These are phyloP conservation scores for Drosophila vallismaia DNA, from an alignment of 2,888 invertebrate species.

Conservation along the genomic window DNA sequence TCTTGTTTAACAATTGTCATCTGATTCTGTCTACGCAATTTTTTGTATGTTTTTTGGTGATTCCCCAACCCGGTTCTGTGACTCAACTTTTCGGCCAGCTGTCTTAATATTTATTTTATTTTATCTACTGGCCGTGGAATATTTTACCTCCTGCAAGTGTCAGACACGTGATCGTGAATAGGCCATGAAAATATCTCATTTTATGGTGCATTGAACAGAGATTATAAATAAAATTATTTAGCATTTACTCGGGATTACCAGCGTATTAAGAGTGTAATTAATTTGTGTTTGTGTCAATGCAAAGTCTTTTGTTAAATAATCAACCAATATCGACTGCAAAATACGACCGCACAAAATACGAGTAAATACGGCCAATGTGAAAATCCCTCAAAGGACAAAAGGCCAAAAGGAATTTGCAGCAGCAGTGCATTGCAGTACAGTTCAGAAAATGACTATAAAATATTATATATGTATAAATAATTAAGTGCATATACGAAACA, in stretches of 20 bases:
- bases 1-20: conserved; percentile 6
- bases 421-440: no score
- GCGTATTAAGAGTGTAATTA: conserved; percentile 75
- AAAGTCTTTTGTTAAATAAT: conserved; percentile 46
- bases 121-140: conserved; percentile 12
- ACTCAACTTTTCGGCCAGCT: conserved; percentile 21
- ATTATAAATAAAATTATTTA: conserved; percentile 60
- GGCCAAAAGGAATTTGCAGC: conserved; percentile 50
- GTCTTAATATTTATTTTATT: conserved; percentile 31
- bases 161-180: conserved; percentile 22
- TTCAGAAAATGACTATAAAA: conserved; percentile 30
- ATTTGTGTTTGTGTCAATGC: conserved; percentile 66
- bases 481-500: conserved; percentile 53
- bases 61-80: conserved; percentile 18
- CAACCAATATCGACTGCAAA: conserved; percentile 38
- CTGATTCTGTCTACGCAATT: conserved; percentile 14
- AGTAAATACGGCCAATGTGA: conserved; percentile 23
- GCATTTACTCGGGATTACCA: conserved; percentile 62
- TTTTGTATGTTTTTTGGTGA: conserved; percentile 13
- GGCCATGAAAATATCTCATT: background rate
- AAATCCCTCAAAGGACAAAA: conserved; percentile 46
- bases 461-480: conserved; percentile 58
- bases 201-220: conserved; percentile 12
- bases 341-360: conserved; percentile 18
- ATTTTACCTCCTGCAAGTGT: conserved; percentile 12